A percentile compares a stretch with the other conserved stretches of the same genome.
Conservation (phyloP, 2,113 vertebrate species). For the Petromus typicus region DNA sequence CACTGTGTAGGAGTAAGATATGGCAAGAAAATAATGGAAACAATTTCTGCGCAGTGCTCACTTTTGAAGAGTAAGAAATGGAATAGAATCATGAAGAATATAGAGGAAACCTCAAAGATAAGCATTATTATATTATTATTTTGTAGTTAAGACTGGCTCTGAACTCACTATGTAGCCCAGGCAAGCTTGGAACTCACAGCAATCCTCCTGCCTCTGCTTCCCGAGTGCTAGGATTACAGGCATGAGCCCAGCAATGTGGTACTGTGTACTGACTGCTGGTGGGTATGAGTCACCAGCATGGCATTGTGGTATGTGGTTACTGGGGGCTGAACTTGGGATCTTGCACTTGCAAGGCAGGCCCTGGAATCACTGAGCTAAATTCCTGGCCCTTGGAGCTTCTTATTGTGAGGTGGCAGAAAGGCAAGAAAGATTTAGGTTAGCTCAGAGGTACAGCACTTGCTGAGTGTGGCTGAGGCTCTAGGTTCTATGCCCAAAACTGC, state of each 20-base stretch:
- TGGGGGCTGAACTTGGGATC: no score
- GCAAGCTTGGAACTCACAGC: no score
- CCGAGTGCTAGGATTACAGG: no score
- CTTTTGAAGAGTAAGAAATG: neutral
- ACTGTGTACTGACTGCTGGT: no score
- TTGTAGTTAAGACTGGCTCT: no score
- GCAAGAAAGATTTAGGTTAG: neutral
- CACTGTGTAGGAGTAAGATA: neutral
- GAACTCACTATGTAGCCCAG: no score
- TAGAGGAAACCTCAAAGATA: neutral
- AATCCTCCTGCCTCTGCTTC: no score
- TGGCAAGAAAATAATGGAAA: constrained; percentile 15
- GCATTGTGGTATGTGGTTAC: no score
- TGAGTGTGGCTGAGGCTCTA: neutral
- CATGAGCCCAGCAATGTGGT: no score
- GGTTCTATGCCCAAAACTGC: neutral
- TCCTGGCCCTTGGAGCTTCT: neutral
- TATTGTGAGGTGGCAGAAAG: constrained; percentile 7
- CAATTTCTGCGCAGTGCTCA: neutral
- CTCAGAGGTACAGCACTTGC: neutral
- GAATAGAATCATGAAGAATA: neutral
- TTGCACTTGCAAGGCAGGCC: no score
- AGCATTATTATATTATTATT: neutral
- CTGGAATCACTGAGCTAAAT: no score
- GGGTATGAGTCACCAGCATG: no score